Conservation (phyloP, 2,888 invertebrate species). For the Oithona nana region DNA sequence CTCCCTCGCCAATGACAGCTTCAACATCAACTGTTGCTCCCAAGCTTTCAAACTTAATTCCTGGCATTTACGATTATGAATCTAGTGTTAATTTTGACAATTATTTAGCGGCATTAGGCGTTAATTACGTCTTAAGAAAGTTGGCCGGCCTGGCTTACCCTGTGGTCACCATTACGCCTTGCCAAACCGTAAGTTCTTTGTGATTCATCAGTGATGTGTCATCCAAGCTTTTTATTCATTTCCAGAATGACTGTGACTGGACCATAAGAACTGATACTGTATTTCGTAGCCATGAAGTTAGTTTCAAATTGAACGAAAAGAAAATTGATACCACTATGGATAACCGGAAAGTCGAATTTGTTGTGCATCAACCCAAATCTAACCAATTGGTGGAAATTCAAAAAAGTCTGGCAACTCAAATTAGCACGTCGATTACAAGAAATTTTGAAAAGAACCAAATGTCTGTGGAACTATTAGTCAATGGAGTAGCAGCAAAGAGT, state of each 20-base stretch:
- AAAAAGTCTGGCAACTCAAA: not conserved
- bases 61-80: conserved; percentile 1
- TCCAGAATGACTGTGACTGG: not conserved
- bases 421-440: not conserved
- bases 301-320: conserved; percentile 2
- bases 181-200: not conserved
- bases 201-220: not conserved
- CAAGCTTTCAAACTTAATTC: not conserved
- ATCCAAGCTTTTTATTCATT: not conserved
- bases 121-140: conserved; percentile 2
- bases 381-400: not conserved
- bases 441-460: not conserved
- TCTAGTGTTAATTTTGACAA: conserved; percentile 8
- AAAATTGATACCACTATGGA: conserved; percentile 1
- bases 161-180: conserved; percentile 1
- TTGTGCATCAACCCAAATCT: not conserved
- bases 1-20: not conserved
- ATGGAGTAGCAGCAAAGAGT: not conserved
- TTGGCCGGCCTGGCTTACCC: conserved; percentile 8
- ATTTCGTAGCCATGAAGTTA: conserved; percentile 8
- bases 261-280: conserved; percentile 9
- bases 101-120: conserved; percentile 10
- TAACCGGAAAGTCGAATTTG: not conserved
- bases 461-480: not conserved
- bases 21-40: not conserved